Conservation (phyloP, 2,797 vertebrate species). For the Silurus lanzhouensis region DNA sequence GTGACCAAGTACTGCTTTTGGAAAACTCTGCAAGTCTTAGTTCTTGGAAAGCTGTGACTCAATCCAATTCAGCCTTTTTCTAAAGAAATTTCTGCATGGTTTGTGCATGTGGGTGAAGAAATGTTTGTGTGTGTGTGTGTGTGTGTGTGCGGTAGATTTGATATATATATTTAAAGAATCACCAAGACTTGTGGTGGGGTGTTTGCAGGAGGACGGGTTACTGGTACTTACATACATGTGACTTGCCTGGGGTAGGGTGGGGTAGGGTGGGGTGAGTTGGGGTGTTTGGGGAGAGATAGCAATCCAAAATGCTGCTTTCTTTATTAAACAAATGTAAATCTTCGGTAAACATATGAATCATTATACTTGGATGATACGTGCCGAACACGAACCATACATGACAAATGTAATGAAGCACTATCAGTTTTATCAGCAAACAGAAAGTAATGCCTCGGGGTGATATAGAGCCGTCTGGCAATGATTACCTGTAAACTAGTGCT, state of each 20-base stretch:
- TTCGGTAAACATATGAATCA: background rate
- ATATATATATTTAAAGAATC: background rate
- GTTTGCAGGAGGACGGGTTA: constrained; percentile 16
- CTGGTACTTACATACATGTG: constrained; percentile 74
- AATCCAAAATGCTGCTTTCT: constrained; percentile 16
- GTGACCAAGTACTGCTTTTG: constrained; percentile 2
- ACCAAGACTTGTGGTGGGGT: background rate
- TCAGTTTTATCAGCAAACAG: background rate
- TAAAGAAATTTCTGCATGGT: constrained; percentile 30
- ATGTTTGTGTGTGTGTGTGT: background rate
- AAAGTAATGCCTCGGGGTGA: background rate
- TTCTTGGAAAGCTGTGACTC: constrained; percentile 53
- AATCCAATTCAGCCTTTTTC: constrained; percentile 35
- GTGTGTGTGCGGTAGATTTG: background rate
- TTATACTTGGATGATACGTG: background rate
- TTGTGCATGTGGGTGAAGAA: background rate
- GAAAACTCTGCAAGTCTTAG: constrained; percentile 19
- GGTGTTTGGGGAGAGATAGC: too few species aligned
- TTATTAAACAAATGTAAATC: constrained; percentile 7
- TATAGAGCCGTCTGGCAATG: too few species aligned
- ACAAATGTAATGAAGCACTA: background rate
- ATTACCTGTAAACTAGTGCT: constrained; percentile 97
- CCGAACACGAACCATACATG: background rate
- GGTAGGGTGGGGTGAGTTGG: constrained; percentile 5
- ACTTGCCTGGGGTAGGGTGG: constrained; percentile 50